Base-by-base conservation (phyloP, 1,140 invertebrate species). In the Mercenaria mercenaria region DNA sequence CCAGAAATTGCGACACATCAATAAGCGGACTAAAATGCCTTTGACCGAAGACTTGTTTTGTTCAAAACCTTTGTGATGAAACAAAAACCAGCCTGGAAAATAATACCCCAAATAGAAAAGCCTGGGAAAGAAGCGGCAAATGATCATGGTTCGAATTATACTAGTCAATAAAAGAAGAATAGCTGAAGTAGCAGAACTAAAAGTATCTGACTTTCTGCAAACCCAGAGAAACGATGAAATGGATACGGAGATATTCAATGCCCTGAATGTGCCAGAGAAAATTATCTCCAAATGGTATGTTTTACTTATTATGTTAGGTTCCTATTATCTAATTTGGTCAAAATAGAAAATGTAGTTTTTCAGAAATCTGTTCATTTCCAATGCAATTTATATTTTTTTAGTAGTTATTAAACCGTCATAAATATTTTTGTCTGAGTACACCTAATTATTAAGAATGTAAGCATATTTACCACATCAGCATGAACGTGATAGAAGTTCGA, bases 1-100 rank as follows among this genome's bases (percentile, higher is more conserved):
- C 23, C 67, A 34, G n/a, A 72, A 72, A 72, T 72, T 72, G 32
- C 4, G 67, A 72, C 59, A 64, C 59, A 64, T 64, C 59, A 64
- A 64, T 23, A 64, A 64, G 59, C n/a, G n/a, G n/a, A n/a, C n/a
- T n/a, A n/a, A n/a, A n/a, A n/a, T n/a, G n/a, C n/a, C n/a, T 32
- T 32, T 64, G 32, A 64, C 59, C 6, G 59, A 64, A 20, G 59
- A 6, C 23, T 64, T 64, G 23, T 6, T 64, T 64, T 23, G 23
- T 32, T 64, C 20, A 64, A 64, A 64, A 32, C 8, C 59, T 64
- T 32, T 6, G 6, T 64, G 59, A 64, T n/a, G 59, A 64, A 64
- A 64, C 20, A 26, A 64, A 64, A 64, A 64, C 6, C 4, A 64
- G 59, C 4, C 6, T 64, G 20, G 23, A 64, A 64, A 64, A 23